Conservation (phyloP, 1,140 invertebrate genomes). For the Onthophagus taurus region DNA sequence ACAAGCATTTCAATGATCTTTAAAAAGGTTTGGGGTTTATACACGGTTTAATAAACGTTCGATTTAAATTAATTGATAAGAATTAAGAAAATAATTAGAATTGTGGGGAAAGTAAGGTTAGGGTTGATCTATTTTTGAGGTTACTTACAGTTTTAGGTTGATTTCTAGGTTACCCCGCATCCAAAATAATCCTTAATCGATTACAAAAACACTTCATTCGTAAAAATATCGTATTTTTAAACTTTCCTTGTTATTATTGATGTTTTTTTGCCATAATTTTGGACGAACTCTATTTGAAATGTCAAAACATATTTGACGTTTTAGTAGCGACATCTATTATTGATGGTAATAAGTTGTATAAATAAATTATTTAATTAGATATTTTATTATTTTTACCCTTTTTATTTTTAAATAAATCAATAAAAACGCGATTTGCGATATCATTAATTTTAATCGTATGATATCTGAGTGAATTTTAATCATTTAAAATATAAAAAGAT, state of each 20-base stretch:
- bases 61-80: conserved; percentile 61
- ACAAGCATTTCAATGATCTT: too few relatives aligned
- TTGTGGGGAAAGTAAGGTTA: conserved; percentile 15
- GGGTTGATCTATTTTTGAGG: background rate
- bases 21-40: conserved; percentile 82
- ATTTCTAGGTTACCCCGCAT: conserved; percentile 62
- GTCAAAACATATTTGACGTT: too few relatives aligned
- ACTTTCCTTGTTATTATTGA: background rate
- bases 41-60: conserved; percentile 88
- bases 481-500: too few relatives aligned
- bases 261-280: conserved; percentile 8
- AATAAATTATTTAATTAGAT: too few relatives aligned
- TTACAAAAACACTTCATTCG: conserved; percentile 80
- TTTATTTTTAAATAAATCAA: too few relatives aligned
- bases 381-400: too few relatives aligned
- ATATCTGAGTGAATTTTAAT: too few relatives aligned
- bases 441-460: too few relatives aligned
- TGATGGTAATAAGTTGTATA: too few relatives aligned
- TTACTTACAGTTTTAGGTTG: conserved; percentile 73
- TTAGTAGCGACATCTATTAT: too few relatives aligned
- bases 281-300: conserved; percentile 1
- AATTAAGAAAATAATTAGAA: too few relatives aligned
- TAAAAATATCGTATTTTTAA: background rate
- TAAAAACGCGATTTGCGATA: too few relatives aligned
- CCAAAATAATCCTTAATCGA: conserved; percentile 80